phyloP scores from a whole-genome alignment of 2,797 vertebrate species.

The Leptatherina wallacei region DNA sequence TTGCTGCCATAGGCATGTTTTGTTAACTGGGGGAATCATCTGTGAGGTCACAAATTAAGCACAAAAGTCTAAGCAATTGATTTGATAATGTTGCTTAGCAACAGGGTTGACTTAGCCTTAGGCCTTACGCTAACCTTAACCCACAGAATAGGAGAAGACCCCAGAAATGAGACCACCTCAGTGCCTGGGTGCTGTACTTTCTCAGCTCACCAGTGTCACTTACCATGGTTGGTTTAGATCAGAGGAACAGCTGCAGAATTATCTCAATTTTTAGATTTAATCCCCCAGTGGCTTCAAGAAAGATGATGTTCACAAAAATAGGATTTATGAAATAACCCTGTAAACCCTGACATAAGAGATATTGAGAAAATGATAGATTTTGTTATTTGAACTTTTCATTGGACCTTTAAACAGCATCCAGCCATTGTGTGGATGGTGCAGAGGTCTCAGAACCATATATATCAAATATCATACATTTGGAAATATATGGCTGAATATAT shows the following conservation, averaged over 20 bases:
- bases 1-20: not conserved
- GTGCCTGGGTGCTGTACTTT: not conserved
- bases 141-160: not conserved
- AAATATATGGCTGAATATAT: not conserved
- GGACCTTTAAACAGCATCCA: not conserved
- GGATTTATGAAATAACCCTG: not conserved
- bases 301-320: not conserved
- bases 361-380: not conserved
- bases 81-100: conserved; percentile 3
- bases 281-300: not conserved
- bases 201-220: not conserved
- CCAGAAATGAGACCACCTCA: not conserved
- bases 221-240: not conserved
- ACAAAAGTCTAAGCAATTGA: not conserved
- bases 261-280: not conserved
- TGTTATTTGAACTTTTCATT: not conserved
- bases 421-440: not conserved
- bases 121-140: not conserved
- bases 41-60: not conserved
- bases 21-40: not conserved
- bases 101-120: not conserved
- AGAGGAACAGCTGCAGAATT: not conserved
- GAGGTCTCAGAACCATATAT: not conserved
- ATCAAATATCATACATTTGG: not conserved
- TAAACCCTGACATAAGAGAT: not conserved